These are phyloP conservation scores for Coelopa frigida DNA, from an alignment of 1,140 invertebrate species.

Conservation along the genomic window DNA sequence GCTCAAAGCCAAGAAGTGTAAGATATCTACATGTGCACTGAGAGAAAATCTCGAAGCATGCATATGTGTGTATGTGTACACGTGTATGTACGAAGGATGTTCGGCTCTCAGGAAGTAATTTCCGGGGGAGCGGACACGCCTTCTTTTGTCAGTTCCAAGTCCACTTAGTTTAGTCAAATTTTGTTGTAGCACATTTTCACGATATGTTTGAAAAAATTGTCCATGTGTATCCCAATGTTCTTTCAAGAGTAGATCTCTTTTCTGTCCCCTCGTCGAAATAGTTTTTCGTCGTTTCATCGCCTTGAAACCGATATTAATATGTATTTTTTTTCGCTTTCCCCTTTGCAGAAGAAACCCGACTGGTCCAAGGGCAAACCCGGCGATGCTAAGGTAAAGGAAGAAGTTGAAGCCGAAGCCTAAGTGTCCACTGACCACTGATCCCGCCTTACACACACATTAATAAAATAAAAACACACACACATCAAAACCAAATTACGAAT, in stretches of 20 bases:
- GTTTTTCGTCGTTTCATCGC: too few relatives aligned
- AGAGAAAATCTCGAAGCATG: slow-evolving; percentile 15
- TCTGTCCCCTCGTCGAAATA: too few relatives aligned
- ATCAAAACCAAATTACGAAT: slow-evolving; percentile 13
- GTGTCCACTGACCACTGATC: slow-evolving; percentile 19
- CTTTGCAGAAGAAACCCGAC: slow-evolving; percentile 78
- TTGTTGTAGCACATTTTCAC: too few relatives aligned
- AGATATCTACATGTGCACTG: slow-evolving; percentile 26
- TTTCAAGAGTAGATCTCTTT: too few relatives aligned
- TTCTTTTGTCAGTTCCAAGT: too few relatives aligned
- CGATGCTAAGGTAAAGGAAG: slow-evolving; percentile 82
- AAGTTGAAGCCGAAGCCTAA: slow-evolving; percentile 70
- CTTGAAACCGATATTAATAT: too few relatives aligned
- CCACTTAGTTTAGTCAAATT: too few relatives aligned
- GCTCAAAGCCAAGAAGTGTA: slow-evolving; percentile 42
- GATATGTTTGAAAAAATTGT: too few relatives aligned
- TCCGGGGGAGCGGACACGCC: too few relatives aligned
- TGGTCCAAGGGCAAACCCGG: slow-evolving; percentile 80
- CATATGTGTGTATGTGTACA: background rate
- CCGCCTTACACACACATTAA: slow-evolving; percentile 15
- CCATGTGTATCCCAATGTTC: too few relatives aligned
- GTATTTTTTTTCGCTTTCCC: slow-evolving; percentile 11
- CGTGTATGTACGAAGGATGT: background rate
- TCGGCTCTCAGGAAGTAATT: too few relatives aligned
- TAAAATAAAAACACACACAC: too few relatives aligned